Conservation (phyloP, 2,113 vertebrate species). For the Ibidorhyncha struthersii region DNA sequence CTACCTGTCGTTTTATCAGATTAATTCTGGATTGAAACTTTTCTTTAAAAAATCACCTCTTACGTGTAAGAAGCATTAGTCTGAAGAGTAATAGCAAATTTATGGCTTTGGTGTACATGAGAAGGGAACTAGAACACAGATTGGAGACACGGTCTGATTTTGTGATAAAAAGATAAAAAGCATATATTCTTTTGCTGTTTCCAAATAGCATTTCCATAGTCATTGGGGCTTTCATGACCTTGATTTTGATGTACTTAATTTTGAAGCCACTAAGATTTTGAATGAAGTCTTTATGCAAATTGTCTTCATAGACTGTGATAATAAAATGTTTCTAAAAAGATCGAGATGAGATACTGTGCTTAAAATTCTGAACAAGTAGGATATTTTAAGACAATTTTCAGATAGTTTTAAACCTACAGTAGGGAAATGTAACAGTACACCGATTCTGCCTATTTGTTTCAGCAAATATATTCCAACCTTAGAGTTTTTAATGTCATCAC, state of each 20-base stretch:
- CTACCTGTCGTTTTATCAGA: not conserved
- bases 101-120: not conserved
- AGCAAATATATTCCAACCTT: not conserved
- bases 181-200: not conserved
- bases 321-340: not conserved
- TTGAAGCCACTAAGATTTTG: not conserved
- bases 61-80: not conserved
- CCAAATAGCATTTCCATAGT: not conserved
- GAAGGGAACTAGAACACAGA: not conserved
- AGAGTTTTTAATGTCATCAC: not conserved
- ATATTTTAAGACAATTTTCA: not conserved
- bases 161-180: not conserved
- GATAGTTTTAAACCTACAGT: not conserved
- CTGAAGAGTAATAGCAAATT: not conserved
- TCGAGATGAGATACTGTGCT: not conserved
- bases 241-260: not conserved
- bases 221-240: not conserved
- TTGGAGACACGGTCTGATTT: not conserved
- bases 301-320: not conserved
- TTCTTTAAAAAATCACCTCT: not conserved
- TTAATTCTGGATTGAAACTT: not conserved
- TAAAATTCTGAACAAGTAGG: not conserved
- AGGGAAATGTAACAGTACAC: not conserved
- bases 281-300: not conserved
- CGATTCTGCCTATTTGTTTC: not conserved